Percentiles rank a stretch among this genome's conserved stretches.
Conservation (phyloP, 2,113 vertebrate genomes). For the Otus sunia region DNA sequence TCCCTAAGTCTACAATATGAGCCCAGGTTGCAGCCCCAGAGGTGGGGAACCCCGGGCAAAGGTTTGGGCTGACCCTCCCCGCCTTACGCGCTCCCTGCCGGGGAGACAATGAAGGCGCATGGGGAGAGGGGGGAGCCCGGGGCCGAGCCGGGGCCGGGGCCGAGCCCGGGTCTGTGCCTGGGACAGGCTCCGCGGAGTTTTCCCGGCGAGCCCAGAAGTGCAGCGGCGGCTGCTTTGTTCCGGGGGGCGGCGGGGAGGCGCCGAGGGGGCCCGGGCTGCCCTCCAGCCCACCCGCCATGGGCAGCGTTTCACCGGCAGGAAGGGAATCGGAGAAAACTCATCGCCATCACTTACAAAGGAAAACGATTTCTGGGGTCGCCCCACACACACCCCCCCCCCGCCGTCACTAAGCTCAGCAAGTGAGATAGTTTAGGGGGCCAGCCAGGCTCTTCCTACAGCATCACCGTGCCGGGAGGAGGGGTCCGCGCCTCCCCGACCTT, state of each 20-base stretch:
- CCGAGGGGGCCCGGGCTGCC: neutral
- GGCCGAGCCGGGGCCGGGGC: neutral
- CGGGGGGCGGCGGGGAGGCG: neutral
- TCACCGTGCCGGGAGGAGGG: neutral
- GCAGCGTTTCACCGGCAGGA: neutral
- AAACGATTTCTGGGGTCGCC: neutral
- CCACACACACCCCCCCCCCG: neutral
- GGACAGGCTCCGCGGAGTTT: neutral
- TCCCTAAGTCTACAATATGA: accelerated
- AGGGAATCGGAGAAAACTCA: neutral
- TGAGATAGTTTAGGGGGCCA: neutral
- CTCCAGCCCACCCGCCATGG: neutral
- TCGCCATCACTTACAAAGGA: constrained; percentile 39
- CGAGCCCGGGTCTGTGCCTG: neutral
- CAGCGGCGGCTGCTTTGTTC: constrained; percentile 14
- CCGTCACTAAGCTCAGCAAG: neutral
- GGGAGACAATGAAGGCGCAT: neutral
- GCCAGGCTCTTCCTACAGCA: neutral
- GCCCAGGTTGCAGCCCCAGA: neutral
- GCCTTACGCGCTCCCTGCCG: neutral
- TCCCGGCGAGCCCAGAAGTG: neutral
- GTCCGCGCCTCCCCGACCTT: neutral
- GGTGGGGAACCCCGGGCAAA: neutral
- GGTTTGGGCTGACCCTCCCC: neutral
- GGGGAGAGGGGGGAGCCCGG: neutral